These are phyloP conservation scores for Australoheros scitulus DNA, from an alignment of 2,113 vertebrate species.

Conservation along the genomic window DNA sequence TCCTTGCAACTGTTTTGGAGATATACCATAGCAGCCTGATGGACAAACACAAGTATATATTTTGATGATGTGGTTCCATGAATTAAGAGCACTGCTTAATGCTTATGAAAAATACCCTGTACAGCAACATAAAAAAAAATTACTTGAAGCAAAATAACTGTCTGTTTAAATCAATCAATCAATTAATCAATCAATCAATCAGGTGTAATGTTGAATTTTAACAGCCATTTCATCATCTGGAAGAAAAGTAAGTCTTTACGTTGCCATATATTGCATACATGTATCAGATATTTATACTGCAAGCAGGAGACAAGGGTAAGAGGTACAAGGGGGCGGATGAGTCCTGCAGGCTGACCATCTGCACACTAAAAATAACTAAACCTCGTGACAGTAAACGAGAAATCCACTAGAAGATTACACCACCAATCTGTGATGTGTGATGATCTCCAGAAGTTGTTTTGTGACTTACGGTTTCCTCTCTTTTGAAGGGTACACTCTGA, in stretches of 20 bases:
- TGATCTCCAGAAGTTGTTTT: neutral
- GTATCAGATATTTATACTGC: slow-evolving; percentile 22
- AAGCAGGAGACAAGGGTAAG: slow-evolving; percentile 24
- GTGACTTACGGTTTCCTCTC: neutral
- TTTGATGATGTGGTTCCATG: neutral
- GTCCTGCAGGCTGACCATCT: slow-evolving; percentile 64
- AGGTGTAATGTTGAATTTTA: neutral
- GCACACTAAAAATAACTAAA: slow-evolving; percentile 53
- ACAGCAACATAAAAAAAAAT: no score
- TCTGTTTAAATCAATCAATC: neutral
- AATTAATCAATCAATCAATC: neutral
- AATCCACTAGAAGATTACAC: neutral
- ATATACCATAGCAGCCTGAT: neutral
- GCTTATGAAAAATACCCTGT: neutral
- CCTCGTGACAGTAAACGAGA: slow-evolving; percentile 23
- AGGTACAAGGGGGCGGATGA: slow-evolving; percentile 25
- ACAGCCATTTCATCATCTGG: neutral
- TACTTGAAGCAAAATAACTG: no score
- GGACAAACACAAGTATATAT: neutral
- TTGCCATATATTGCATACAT: slow-evolving; percentile 3
- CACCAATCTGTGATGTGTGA: slow-evolving; percentile 8
- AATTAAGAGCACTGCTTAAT: neutral
- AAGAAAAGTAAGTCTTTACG: neutral
- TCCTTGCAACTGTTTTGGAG: neutral
- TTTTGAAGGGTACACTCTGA: neutral